Percentiles rank a stretch among this genome's conserved stretches.
phyloP scores from a whole-genome alignment of 2,888 invertebrate species.

The Mylabris sibirica region DNA sequence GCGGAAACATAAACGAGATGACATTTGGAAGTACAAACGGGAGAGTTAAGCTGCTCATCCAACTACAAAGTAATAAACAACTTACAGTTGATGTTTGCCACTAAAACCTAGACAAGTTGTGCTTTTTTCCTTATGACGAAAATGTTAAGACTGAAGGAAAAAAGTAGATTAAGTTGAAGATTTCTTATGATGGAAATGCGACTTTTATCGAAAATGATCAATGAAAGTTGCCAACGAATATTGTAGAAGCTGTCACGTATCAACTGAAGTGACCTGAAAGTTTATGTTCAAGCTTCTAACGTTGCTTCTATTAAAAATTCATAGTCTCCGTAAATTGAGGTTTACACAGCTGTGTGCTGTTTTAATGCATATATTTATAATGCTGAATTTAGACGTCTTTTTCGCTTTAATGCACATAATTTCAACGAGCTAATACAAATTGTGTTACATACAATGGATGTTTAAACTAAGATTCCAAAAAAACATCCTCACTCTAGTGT shows the following conservation, averaged over 20 bases:
- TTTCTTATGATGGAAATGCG: no score
- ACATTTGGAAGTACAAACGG: neutral
- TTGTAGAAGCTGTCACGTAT: neutral
- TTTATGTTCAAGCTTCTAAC: neutral
- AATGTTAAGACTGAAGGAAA: neutral
- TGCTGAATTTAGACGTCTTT: neutral
- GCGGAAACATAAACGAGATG: neutral
- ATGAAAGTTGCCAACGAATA: neutral
- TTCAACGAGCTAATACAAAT: neutral
- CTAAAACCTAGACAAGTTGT: neutral
- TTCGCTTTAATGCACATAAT: neutral
- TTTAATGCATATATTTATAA: slow-evolving; percentile 9
- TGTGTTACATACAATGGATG: neutral
- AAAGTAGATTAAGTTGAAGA: neutral
- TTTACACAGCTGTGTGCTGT: neutral
- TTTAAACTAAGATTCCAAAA: neutral
- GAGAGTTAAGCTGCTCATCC: neutral
- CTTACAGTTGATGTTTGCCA: neutral
- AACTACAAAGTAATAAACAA: neutral
- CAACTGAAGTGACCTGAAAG: neutral
- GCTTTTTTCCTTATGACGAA: neutral
- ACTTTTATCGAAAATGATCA: neutral
- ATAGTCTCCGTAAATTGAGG: slow-evolving; percentile 5
- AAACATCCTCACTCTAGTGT: no score
- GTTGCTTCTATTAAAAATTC: slow-evolving; percentile 8